Evolutionary conservation across 1,140 invertebrate species (phyloP).

Genomic region (Pachypeltis micranthus): DNA sequence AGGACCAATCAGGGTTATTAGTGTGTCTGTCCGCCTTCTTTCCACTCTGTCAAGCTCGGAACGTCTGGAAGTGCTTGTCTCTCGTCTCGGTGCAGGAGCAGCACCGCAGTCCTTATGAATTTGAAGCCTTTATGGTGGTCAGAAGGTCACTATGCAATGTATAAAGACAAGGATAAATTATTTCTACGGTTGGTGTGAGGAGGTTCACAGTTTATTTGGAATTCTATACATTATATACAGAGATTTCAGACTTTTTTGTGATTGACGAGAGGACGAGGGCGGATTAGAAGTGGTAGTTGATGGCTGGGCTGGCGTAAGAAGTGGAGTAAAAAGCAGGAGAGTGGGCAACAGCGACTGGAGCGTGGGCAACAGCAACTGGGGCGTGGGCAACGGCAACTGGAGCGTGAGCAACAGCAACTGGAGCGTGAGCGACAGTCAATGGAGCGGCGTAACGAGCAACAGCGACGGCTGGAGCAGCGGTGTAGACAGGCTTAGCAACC

Average conservation of each 20-base stretch:
- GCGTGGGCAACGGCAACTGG: constrained; percentile 4
- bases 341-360: constrained; percentile 7
- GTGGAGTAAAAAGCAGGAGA: background rate
- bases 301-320: background rate
- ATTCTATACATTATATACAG: constrained; percentile 5
- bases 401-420: constrained; percentile 3
- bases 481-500: background rate
- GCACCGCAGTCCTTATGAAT: too few species aligned
- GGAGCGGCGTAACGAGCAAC: constrained; percentile 9
- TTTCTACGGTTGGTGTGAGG: too few species aligned
- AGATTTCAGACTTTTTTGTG: constrained; percentile 1
- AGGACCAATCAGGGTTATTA: too few species aligned
- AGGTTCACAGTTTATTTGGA: too few species aligned
- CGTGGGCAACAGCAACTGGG: background rate
- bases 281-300: constrained; percentile 4
- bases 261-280: background rate
- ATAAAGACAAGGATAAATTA: too few species aligned
- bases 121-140: too few species aligned
- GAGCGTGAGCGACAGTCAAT: constrained; percentile 9
- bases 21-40: too few species aligned
- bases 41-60: too few species aligned
- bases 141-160: too few species aligned
- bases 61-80: too few species aligned
- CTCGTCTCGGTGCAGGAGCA: too few species aligned
- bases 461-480: constrained; percentile 5